phyloP scores from a whole-genome alignment of 2,113 vertebrate genomes.

The Callospermophilus lateralis region DNA sequence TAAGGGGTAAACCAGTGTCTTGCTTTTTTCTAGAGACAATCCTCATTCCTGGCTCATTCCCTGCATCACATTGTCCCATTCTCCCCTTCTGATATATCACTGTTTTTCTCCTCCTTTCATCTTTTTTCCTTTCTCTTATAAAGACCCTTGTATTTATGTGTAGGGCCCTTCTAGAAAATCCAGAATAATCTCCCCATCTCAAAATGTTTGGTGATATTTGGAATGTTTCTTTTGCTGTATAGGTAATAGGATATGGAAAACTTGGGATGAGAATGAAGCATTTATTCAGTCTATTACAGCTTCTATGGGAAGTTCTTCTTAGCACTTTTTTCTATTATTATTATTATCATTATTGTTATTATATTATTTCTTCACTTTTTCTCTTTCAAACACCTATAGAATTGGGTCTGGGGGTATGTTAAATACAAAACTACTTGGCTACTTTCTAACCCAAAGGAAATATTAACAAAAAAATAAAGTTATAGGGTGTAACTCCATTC shows the following conservation, averaged over 20 bases:
- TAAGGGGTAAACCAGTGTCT: neutral
- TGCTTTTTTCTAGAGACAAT: neutral
- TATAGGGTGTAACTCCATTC: neutral
- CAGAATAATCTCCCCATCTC: neutral
- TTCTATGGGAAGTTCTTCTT: neutral
- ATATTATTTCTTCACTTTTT: neutral
- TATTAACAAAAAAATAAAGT: constrained; percentile 14
- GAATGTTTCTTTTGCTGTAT: neutral
- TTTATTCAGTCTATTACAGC: neutral
- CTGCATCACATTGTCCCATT: neutral
- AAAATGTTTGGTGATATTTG: neutral
- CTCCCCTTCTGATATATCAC: neutral
- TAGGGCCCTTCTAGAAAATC: neutral
- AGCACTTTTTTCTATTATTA: neutral
- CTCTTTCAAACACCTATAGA: neutral
- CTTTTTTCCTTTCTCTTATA: neutral
- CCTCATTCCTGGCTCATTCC: neutral
- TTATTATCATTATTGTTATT: neutral
- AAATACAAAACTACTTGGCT: neutral
- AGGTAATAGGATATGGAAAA: neutral
- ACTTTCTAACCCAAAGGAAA: neutral
- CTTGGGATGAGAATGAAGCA: neutral
- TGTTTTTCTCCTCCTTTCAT: neutral
- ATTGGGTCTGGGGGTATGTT: neutral
- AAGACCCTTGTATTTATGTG: neutral